phyloP scores from a whole-genome alignment of 2,113 vertebrate genomes.

The Noctilio leporinus region DNA sequence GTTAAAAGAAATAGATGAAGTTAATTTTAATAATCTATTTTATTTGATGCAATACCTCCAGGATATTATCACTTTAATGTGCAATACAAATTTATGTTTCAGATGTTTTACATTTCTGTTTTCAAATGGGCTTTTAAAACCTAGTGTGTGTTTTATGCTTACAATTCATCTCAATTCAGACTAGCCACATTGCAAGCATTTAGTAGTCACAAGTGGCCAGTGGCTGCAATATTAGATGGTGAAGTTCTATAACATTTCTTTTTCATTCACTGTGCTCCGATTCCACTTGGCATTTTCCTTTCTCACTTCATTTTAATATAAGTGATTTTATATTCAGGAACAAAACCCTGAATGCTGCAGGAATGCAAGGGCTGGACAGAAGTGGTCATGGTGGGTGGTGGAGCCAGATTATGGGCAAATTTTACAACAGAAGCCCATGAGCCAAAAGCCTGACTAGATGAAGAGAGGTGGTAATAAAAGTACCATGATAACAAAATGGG shows the following conservation, averaged over 20 bases:
- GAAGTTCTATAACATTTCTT: background rate
- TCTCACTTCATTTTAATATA: background rate
- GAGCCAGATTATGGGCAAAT: background rate
- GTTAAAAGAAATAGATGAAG: background rate
- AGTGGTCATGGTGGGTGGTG: background rate
- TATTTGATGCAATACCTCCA: background rate
- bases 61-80: background rate
- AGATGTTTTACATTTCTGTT: background rate
- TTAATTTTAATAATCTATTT: constrained; percentile 15
- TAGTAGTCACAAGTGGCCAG: background rate
- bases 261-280: background rate
- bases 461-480: background rate
- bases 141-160: background rate
- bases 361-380: fast-evolving
- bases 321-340: background rate
- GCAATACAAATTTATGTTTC: background rate
- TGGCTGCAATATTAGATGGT: no score
- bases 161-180: background rate
- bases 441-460: background rate
- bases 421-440: background rate
- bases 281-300: background rate
- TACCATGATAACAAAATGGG: background rate
- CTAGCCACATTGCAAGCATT: background rate
- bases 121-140: background rate
- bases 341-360: background rate